phyloP scores from a whole-genome alignment of 2,113 vertebrate genomes.

The Paratilapia polleni region DNA sequence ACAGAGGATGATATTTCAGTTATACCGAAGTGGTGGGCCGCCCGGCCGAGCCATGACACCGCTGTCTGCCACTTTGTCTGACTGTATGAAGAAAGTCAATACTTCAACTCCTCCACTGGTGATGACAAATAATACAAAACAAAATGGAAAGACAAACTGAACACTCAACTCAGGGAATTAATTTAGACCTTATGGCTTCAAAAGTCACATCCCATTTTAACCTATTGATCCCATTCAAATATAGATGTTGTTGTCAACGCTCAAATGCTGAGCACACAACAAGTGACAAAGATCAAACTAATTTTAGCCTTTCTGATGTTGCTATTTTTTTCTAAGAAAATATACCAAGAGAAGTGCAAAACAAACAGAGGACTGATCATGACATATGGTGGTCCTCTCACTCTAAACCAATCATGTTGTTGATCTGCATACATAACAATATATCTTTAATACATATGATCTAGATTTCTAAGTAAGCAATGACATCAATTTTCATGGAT shows the following conservation, averaged over 20 bases:
- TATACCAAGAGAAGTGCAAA: background rate
- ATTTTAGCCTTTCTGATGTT: too few species aligned
- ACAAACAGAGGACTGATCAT: background rate
- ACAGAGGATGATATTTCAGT: background rate
- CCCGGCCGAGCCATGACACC: rapidly evolving
- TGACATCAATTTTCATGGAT: too few species aligned
- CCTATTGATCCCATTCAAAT: background rate
- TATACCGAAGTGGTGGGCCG: background rate
- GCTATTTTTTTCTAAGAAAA: background rate
- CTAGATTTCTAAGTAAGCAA: too few species aligned
- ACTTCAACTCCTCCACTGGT: too few species aligned
- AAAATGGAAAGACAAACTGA: background rate
- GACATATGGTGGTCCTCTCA: background rate
- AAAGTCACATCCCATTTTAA: background rate
- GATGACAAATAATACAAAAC: too few species aligned
- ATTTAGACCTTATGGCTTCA: background rate
- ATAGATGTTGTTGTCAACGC: rapidly evolving
- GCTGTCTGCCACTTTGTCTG: background rate
- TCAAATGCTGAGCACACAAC: too few species aligned
- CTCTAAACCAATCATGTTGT: background rate
- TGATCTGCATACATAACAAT: too few species aligned
- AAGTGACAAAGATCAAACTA: too few species aligned
- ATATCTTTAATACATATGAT: too few species aligned
- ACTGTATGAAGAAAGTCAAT: too few species aligned
- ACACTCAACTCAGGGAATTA: background rate